Conservation (phyloP, 1,140 invertebrate species). For the Armadillidium nasatum region DNA sequence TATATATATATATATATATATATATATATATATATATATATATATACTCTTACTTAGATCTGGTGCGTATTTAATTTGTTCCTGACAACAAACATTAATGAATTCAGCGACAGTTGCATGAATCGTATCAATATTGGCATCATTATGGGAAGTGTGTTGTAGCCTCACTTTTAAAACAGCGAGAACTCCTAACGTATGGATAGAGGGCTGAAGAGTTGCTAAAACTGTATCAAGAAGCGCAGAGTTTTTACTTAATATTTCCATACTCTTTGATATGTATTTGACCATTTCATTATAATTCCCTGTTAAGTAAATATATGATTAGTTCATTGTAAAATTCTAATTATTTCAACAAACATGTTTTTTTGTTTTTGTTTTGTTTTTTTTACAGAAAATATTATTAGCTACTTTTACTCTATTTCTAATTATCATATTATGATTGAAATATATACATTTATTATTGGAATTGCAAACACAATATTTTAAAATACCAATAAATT, state of each 20-base stretch:
- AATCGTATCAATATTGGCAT: constrained; percentile 41
- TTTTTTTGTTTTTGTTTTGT: background rate
- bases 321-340: background rate
- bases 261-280: constrained; percentile 49
- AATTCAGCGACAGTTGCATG: constrained; percentile 44
- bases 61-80: constrained; percentile 41
- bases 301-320: background rate
- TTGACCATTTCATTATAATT: constrained; percentile 27
- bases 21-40: background rate
- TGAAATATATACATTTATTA: background rate
- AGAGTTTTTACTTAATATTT: constrained; percentile 40
- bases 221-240: constrained; percentile 27
- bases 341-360: too few relatives aligned
- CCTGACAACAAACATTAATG: constrained; percentile 35
- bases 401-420: background rate
- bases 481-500: background rate
- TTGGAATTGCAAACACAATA: background rate
- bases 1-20: background rate
- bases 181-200: constrained; percentile 36
- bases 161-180: constrained; percentile 40
- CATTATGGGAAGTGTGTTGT: constrained; percentile 35
- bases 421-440: background rate
- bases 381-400: background rate
- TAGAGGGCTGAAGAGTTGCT: constrained; percentile 43
- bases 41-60: constrained; percentile 37